Base-by-base conservation (phyloP, 2,888 invertebrate genomes). In the Lycocerus yunnanus region DNA sequence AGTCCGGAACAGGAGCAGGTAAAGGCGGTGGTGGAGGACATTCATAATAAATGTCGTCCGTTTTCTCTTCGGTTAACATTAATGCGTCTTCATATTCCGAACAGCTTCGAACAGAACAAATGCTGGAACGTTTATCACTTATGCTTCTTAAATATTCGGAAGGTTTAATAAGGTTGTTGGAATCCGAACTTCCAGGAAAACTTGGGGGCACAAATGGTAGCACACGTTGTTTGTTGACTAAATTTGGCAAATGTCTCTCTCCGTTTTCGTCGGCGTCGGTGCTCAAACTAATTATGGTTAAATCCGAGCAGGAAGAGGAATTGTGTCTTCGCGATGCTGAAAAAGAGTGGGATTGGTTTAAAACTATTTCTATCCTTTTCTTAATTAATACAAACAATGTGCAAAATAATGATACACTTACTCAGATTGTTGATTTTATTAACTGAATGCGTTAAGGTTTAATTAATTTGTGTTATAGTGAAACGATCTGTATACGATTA, bases 131-230 rank as follows among this genome's bases (percentile, higher is more conserved):
- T 80, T 89, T 89, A 81, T 90, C 90, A 82, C 88, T 88, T 88
- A 97, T 95, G 85, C 95, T 95, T 85, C 93, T 92, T 82, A 97
- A 88, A 87, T 97, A 97, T 88, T 97, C 97, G 77, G 96, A 96
- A 71, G 97, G 97, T 85, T 97, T 97, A 86, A 97, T 95, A 80
- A 97, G 91, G 76, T 94, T 92, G 88, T 96, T 94, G 75, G 94
- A 92, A 86, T 92, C 91, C 78, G 90, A 89, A 18, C 85, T 84
- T 73, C 89, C 88, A 71, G 94, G 94, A 88, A 97, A 97, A 87
- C 95, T 94, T 74, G 97, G 97, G 76, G 96, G 97, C 84, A 97
- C 93, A 89, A 97, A 97, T 79, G 97, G 95, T 80, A 96, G 89
- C 81, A 92, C 95, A 85, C 95, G 91, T 87, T 95, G 95, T 88